Evolutionary conservation across 1,140 invertebrate genomes (phyloP).

Genomic region (Penaeus vannamei): DNA sequence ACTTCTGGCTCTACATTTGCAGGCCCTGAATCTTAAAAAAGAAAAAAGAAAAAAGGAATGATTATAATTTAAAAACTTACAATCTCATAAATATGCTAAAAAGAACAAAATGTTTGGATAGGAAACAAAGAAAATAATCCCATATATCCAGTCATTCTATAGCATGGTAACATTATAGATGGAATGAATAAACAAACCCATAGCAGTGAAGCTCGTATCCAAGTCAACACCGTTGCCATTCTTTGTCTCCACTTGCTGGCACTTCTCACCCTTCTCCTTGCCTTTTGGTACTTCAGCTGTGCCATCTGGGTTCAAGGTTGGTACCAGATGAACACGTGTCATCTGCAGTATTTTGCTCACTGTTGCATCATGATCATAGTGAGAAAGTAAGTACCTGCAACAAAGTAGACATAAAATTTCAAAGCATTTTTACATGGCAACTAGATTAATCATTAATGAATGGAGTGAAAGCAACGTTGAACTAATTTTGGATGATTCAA

Average conservation of each 20-base stretch:
- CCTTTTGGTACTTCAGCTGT: slow-evolving; percentile 39
- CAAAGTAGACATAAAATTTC: neutral
- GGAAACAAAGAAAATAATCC: no score
- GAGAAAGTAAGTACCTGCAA: slow-evolving; percentile 54
- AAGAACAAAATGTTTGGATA: no score
- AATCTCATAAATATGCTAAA: neutral
- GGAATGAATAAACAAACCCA: slow-evolving; percentile 14
- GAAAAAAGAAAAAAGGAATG: neutral
- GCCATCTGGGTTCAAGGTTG: slow-evolving; percentile 53
- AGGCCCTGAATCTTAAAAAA: neutral
- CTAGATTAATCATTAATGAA: neutral
- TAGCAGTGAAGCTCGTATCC: slow-evolving; percentile 32
- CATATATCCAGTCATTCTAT: neutral
- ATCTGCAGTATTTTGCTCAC: slow-evolving; percentile 46
- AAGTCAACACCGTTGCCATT: slow-evolving; percentile 37
- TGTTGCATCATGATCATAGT: slow-evolving; percentile 47
- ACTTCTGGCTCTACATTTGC: slow-evolving; percentile 28
- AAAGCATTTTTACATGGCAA: no score
- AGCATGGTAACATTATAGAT: neutral
- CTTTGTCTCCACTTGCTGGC: slow-evolving; percentile 37
- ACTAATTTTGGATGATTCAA: no score
- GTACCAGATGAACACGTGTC: slow-evolving; percentile 47
- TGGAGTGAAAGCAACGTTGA: neutral
- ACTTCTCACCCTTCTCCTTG: neutral
- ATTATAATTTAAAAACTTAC: neutral